Base-by-base conservation (phyloP, 2,113 vertebrate species). In the Bostrychus sinensis region DNA sequence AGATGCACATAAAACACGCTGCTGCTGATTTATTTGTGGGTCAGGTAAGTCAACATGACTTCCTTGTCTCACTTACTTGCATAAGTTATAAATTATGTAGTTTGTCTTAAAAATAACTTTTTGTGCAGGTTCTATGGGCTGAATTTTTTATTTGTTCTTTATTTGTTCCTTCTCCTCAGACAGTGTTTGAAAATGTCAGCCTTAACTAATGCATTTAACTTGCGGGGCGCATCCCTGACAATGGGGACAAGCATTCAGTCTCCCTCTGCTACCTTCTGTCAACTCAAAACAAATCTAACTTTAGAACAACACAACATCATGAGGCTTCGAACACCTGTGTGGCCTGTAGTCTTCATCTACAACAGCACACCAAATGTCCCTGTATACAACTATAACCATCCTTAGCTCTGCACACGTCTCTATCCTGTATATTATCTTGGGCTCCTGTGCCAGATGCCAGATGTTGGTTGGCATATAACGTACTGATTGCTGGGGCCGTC, bases 401-500 rank as follows among this genome's bases (percentile, higher is more conserved):
- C 20, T 9, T 1, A 10, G 32, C 25, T 39, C 1, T 46, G 19
- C 26, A 20, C 34, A 6, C 10, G 30, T 13, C 22, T 30, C 48
- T 51, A 2, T 50, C 23, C 48, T 17, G 7, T 51, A 10, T 45
- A 28, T 51, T 55, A 36, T 34, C 20, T 55, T 36, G 26, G 16
- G 53, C 53, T 36, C n/a, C 26, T 25, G 9, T 2, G 25, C 34
- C 7, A 55, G 53, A 55, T 3, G 16, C 17, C 45, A 70, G 62
- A 62, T 75, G 71, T 55, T 62, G 7, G 56, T 46, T 19, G 13
- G 41, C 26, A 14, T 58, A 11, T 16, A 19, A 46, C 13, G 19
- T 36, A 56, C 14, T 80, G 28, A 63, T 59, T 37, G 10, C 53
- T n/a, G n/a, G 16, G 26, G 28, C 45, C 1, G 16, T 70, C 46